These are phyloP conservation scores for Aplochiton taeniatus DNA, from an alignment of 2,797 vertebrate species.

Conservation along the genomic window DNA sequence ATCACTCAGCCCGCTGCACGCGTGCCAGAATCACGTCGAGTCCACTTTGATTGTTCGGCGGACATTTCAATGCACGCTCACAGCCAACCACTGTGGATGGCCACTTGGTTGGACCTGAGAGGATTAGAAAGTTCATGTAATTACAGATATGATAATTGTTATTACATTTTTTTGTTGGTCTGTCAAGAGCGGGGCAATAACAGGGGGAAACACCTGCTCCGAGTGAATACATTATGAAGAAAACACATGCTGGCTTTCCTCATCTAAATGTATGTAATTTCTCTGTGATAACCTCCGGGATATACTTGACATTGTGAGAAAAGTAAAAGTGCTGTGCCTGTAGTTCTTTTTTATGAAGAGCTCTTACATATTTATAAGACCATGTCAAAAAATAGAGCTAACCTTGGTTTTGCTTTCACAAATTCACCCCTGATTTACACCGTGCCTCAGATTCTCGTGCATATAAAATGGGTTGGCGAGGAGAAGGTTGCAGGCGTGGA, in stretches of 20 bases:
- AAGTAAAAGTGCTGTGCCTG: conserved; percentile 68
- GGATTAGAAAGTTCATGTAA: conserved; percentile 55
- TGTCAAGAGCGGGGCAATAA: conserved; percentile 47
- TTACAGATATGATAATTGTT: conserved; percentile 39
- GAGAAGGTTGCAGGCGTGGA: conserved; percentile 41
- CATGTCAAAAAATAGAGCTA: conserved; percentile 65
- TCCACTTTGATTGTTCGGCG: conserved; percentile 53
- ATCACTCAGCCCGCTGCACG: conserved; percentile 61
- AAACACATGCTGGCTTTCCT: conserved; percentile 41
- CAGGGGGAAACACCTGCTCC: conserved; percentile 30
- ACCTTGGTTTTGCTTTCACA: conserved; percentile 67
- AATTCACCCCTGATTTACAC: conserved; percentile 49
- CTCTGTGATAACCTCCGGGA: conserved; percentile 68
- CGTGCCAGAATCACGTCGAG: conserved; percentile 54
- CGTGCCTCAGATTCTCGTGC: conserved; percentile 42
- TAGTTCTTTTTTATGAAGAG: conserved; percentile 62
- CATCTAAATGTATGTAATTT: conserved; percentile 72
- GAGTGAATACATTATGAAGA: conserved; percentile 62
- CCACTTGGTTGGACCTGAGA: conserved; percentile 50
- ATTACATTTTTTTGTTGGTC: conserved; percentile 32
- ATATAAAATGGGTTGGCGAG: conserved; percentile 42
- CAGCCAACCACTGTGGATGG: conserved; percentile 50
- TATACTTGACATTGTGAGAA: conserved; percentile 66
- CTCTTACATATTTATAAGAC: conserved; percentile 74
- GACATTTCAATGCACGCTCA: conserved; percentile 60